Conservation (phyloP, 2,113 vertebrate genomes). For the Podarcis muralis region DNA sequence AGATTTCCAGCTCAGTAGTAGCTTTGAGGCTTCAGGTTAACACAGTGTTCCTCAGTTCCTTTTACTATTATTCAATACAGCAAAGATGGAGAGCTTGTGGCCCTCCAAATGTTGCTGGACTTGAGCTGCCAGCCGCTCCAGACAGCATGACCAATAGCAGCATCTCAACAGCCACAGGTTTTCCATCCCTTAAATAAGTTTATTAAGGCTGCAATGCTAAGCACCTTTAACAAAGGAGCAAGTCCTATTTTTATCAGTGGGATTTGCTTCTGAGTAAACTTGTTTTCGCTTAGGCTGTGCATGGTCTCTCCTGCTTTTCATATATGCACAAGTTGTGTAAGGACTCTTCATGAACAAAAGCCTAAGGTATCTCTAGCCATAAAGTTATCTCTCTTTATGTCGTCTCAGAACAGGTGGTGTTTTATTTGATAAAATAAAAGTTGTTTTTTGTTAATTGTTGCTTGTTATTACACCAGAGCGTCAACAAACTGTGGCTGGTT, state of each 20-base stretch:
- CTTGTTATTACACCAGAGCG: background rate
- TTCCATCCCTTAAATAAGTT: background rate
- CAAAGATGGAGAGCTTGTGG: background rate
- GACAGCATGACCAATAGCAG: too few species aligned
- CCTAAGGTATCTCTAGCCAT: background rate
- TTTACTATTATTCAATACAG: background rate
- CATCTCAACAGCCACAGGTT: too few species aligned
- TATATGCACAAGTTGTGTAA: background rate
- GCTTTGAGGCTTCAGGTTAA: slow-evolving; percentile 30
- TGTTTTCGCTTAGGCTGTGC: background rate
- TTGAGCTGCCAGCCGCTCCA: too few species aligned
- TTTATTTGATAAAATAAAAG: too few species aligned
- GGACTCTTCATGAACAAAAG: background rate
- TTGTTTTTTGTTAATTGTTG: too few species aligned
- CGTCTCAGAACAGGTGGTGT: too few species aligned
- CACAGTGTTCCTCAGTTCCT: slow-evolving; percentile 20
- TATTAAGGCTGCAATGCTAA: background rate
- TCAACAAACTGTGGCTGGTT: background rate
- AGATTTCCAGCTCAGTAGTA: slow-evolving; percentile 20
- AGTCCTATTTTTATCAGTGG: background rate
- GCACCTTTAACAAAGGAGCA: background rate
- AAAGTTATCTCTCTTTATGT: too few species aligned
- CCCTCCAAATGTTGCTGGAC: too few species aligned
- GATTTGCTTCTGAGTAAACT: background rate
- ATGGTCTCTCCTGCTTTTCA: background rate